phyloP scores from a whole-genome alignment of 2,888 invertebrate genomes.

The Tinea semifulvella region DNA sequence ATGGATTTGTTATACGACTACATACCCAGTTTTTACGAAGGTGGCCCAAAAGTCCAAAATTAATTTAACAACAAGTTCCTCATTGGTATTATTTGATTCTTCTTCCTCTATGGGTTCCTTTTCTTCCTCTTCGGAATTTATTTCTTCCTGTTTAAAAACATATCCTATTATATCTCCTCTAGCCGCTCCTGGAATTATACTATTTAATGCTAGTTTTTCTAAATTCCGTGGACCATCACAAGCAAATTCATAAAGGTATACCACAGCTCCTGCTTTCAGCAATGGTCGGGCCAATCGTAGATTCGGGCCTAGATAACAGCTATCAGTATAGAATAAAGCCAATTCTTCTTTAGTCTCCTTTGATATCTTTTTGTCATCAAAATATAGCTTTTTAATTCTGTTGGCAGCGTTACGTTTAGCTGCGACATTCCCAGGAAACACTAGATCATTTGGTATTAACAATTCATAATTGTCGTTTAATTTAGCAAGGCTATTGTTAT shows the following conservation, averaged over 20 bases:
- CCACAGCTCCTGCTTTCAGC: slow-evolving; percentile 38
- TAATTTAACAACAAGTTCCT: slow-evolving; percentile 24
- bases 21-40: slow-evolving; percentile 64
- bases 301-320: slow-evolving; percentile 36
- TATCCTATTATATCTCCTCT: slow-evolving; percentile 65
- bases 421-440: slow-evolving; percentile 24
- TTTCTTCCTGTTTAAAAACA: slow-evolving; percentile 41
- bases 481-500: slow-evolving; percentile 25
- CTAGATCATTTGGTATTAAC: slow-evolving; percentile 39
- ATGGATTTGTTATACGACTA: too few relatives aligned
- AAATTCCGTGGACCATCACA: slow-evolving; percentile 56
- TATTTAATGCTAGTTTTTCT: slow-evolving; percentile 42
- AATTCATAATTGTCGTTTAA: slow-evolving; percentile 29
- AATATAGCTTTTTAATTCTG: slow-evolving; percentile 35
- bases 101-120: slow-evolving; percentile 23
- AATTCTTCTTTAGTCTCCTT: slow-evolving; percentile 24
- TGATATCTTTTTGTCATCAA: slow-evolving; percentile 28
- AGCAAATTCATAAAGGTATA: slow-evolving; percentile 66
- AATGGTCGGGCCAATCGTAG: slow-evolving; percentile 36
- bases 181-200: slow-evolving; percentile 50
- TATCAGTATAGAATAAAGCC: slow-evolving; percentile 38
- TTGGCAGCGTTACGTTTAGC: slow-evolving; percentile 24
- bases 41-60: slow-evolving; percentile 41
- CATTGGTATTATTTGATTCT: slow-evolving; percentile 14
- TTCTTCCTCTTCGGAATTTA: slow-evolving; percentile 23